Base-by-base conservation (phyloP, 2,797 vertebrate genomes). In the Chelon labrosus region DNA sequence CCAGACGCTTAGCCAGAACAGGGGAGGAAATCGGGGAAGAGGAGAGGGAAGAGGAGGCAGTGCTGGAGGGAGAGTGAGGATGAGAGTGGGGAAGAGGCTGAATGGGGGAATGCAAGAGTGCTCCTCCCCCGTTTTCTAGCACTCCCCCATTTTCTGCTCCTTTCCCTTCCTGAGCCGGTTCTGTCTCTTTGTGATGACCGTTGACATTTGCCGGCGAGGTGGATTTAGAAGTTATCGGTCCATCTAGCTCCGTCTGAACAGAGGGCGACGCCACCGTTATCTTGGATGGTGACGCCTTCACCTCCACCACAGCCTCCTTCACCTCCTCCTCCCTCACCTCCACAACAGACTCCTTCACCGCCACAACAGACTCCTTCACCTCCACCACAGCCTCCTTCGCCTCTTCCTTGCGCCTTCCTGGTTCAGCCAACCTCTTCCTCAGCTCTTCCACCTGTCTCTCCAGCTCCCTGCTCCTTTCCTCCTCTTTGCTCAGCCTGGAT, bases 1-100 rank as follows among this genome's bases (percentile, higher is more conserved):
- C 82, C 2, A 97, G 62, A 50, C 98, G 96, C 64, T 98, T 98
- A 0, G 91, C 90, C 10, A 99, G 93, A 1, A 98, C 95, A 0
- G 98, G 98, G 0, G 98, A 99, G 13, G 97, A 98, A 85, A 97
- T 95, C 7, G 98, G 98, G 3, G 98, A 99, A 8, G 97, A 97
- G 0, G 96, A 97, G 27, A 99, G 96, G 0, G 98, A 98, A 58
- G 97, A 99, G 44, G 97, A 95, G 31, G 97, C 96, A 0, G 97
- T 98, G 93, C 96, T 94, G 85, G 96, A 94, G 44, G 97, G 98
- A 11, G 98, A 98, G 4, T 94, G 80, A 16, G 95, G 82, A 31
- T 94, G 80, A 82, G 88, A 39, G 19, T 89, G 81, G 67, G 82
- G 77, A 66, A 83, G 73, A 42, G 82, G 66, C 13, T 93, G 90